These are phyloP conservation scores for Agapornis canus DNA, from an alignment of 2,797 vertebrate species.

Conservation along the genomic window DNA sequence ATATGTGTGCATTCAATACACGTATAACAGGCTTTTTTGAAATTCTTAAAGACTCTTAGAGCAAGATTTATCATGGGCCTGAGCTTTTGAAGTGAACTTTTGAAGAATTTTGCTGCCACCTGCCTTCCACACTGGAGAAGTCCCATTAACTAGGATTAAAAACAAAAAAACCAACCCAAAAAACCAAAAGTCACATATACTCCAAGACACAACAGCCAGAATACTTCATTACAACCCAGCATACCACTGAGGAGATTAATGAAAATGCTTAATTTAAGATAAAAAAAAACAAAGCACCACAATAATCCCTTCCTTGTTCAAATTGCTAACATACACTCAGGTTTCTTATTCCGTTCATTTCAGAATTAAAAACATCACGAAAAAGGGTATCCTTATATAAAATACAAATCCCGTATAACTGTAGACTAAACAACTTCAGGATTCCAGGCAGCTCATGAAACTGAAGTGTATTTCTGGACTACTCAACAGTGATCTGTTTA, in stretches of 20 bases:
- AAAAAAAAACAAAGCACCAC: not conserved
- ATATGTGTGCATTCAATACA: not conserved
- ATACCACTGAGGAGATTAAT: not conserved
- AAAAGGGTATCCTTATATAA: not conserved
- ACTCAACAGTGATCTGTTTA: not conserved
- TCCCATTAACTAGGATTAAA: not conserved
- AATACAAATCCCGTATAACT: not conserved
- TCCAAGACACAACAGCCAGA: not conserved
- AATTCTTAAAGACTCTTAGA: not conserved
- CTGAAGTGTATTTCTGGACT: not conserved
- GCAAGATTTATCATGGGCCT: not conserved
- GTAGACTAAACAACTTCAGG: not conserved
- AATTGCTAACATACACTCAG: not conserved
- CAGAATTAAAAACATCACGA: not conserved
- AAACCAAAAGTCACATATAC: not conserved
- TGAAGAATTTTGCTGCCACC: conserved; percentile 30
- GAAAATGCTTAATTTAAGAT: no score
- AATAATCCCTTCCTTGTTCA: not conserved
- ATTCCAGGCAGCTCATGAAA: not conserved
- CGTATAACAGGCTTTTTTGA: rapidly evolving
- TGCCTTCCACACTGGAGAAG: not conserved
- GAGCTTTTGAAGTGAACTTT: not conserved
- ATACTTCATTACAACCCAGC: not conserved
- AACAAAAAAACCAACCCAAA: not conserved
- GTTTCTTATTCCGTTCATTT: not conserved